Evolutionary conservation across 2,888 invertebrate species (phyloP).

Genomic region (Pyrocoelia pectoralis): DNA sequence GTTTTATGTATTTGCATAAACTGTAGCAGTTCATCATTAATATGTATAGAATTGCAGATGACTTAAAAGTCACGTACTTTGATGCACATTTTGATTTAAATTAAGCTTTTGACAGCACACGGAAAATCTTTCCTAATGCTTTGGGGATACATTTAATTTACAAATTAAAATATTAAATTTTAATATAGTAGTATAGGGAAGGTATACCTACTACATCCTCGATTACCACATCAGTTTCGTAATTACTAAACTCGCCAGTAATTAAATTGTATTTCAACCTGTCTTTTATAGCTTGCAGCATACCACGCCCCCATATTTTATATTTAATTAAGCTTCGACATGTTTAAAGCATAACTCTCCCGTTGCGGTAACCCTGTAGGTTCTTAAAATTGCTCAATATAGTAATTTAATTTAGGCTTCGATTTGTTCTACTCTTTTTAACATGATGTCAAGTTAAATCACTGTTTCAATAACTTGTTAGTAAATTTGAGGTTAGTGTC

Average conservation of each 20-base stretch:
- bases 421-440: slow-evolving; percentile 6
- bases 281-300: slow-evolving; percentile 37
- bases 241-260: slow-evolving; percentile 37
- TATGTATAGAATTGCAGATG: slow-evolving; percentile 5
- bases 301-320: slow-evolving; percentile 36
- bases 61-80: neutral
- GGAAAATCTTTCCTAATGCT: neutral
- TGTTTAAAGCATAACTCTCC: slow-evolving; percentile 39
- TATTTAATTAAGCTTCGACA: slow-evolving; percentile 42
- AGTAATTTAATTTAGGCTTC: slow-evolving; percentile 17
- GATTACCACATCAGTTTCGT: slow-evolving; percentile 29
- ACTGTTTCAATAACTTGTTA: no score
- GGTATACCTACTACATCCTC: slow-evolving; percentile 1
- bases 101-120: neutral
- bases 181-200: slow-evolving; percentile 6
- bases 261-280: slow-evolving; percentile 38
- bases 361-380: slow-evolving; percentile 27
- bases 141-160: slow-evolving; percentile 2
- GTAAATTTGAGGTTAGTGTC: no score
- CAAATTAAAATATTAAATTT: slow-evolving; percentile 21
- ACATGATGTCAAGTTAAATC: no score
- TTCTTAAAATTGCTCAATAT: slow-evolving; percentile 29
- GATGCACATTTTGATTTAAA: slow-evolving; percentile 6
- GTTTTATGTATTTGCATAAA: slow-evolving; percentile 10
- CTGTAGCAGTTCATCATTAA: slow-evolving; percentile 1